These are phyloP conservation scores for Eulemur rufifrons DNA, from an alignment of 2,113 vertebrate species.

Conservation along the genomic window DNA sequence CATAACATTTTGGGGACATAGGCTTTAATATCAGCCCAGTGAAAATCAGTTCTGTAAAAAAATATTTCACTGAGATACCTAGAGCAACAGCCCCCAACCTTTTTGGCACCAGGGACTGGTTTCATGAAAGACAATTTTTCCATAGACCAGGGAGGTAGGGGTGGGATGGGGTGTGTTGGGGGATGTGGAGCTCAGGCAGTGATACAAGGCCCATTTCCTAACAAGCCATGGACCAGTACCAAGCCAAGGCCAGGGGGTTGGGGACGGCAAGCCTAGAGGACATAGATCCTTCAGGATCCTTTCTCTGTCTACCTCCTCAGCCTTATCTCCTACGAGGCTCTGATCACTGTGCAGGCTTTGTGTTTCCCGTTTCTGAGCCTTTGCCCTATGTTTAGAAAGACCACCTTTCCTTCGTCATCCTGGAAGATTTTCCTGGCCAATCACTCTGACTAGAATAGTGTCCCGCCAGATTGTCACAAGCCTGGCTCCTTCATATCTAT, in stretches of 20 bases:
- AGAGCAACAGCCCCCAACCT: background rate
- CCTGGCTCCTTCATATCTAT: background rate
- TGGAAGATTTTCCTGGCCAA: background rate
- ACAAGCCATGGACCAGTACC: no score
- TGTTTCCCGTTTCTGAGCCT: background rate
- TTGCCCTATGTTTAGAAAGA: background rate
- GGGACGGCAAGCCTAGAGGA: background rate
- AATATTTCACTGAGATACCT: background rate
- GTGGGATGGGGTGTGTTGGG: no score
- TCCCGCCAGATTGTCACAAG: background rate
- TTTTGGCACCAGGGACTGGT: no score
- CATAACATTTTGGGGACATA: background rate
- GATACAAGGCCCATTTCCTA: no score
- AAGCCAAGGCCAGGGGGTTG: background rate
- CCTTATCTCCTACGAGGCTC: background rate
- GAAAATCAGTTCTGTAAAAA: background rate
- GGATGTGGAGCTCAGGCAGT: no score
- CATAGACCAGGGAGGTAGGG: no score
- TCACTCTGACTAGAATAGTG: background rate
- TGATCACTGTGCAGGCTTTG: fast-evolving
- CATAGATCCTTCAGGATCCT: background rate
- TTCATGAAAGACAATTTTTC: no score
- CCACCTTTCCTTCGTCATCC: background rate
- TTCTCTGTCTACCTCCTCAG: background rate
- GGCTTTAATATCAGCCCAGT: background rate